Evolutionary conservation across 2,888 invertebrate species (phyloP), one percentile per base, ranked within the genome.

Genomic region (Adineta ricciae): DNA sequence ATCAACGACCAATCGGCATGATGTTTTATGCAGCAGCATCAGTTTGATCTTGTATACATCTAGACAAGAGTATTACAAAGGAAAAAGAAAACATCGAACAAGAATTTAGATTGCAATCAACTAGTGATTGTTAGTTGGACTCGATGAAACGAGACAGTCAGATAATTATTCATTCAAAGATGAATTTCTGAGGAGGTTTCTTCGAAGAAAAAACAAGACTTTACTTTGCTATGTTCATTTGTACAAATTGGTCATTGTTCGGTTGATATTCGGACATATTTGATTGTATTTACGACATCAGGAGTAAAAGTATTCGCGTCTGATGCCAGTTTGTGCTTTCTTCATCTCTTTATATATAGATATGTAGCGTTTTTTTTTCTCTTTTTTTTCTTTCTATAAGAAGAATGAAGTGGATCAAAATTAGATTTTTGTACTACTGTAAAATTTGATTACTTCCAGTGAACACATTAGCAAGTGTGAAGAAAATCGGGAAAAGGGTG

Each of bases 1-100:
- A 64, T 64, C 64, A 64, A 64, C 64, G 32, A 64, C 64, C 64
- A 64, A 64, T 64, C 64, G 64, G 64, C 64, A 32, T 32, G 64
- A 64, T 64, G 64, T 64, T 64, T 64, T 7, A 64, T 64, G 46
- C 46, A 46, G 14, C 46, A 46, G 14, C 64, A 64, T 32, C 64
- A 64, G 27, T 64, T 64, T 64, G 64, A 64, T 64, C 64, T 7
- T 27, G 7, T 19, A 64, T 32, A 16, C 19, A 36, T 46, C 46
- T 46, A 46, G 46, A 46, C 46, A 46, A 46, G n/a, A n/a, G 46
- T 46, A 46, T 46, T 46, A 46, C 46, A 46, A 46, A 46, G 46
- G 11, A 11, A n/a, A 46, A 46, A 46, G 11, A 46, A 46, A 46
- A 46, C 46, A 46, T 46, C 46, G 32, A 36, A 4, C 27, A 5